Base-by-base conservation (phyloP, 2,888 invertebrate genomes). In the Exocentrus adspersus region DNA sequence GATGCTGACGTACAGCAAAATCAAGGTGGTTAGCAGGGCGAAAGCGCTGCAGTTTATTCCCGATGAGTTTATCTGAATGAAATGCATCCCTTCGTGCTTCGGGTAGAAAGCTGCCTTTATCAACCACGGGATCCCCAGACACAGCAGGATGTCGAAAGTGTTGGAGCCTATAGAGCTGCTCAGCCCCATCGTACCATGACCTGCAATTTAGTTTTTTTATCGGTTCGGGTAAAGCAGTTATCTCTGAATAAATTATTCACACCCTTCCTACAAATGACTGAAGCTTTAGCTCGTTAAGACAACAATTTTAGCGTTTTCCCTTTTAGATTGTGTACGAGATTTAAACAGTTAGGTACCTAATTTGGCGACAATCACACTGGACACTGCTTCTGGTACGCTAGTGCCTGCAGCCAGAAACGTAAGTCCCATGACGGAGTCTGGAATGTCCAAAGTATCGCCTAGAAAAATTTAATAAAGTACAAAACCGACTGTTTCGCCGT, bases 401-500 rank as follows among this genome's bases (percentile, higher is more conserved):
- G 93, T 94, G 46, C 94, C 94, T 1, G 92, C 92, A 0, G 94
- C 94, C 21, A 94, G 84, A 73, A 94, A 90, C 2, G 93, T 93
- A 60, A 95, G 85, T 0, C 94, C 94, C 84, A 93, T 93, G 10
- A 94, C 92, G 24, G 93, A 92, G 80, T 94, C 94, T 0, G 94
- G 93, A 53, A 94, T 89, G 69, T 87, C 85, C 12, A 94, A 82
- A 0, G 93, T 92, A 76, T 92, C 92, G 50, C 94, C 93, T 90
- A 71, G n/a, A 78, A 77, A 67, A 64, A 53, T n/a, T n/a, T n/a
- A n/a, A 24, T 24, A 24, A 24, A 24, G 7, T 5, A 24, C 24
- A 24, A 5, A 24, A 24, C 7, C 7, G 4, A 24, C 24, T 24
- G 24, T 24, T 3, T 24, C 7, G 7, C 41, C 14, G 14, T 1